Conservation (phyloP, 2,113 vertebrate genomes). For the Pelecanus crispus region DNA sequence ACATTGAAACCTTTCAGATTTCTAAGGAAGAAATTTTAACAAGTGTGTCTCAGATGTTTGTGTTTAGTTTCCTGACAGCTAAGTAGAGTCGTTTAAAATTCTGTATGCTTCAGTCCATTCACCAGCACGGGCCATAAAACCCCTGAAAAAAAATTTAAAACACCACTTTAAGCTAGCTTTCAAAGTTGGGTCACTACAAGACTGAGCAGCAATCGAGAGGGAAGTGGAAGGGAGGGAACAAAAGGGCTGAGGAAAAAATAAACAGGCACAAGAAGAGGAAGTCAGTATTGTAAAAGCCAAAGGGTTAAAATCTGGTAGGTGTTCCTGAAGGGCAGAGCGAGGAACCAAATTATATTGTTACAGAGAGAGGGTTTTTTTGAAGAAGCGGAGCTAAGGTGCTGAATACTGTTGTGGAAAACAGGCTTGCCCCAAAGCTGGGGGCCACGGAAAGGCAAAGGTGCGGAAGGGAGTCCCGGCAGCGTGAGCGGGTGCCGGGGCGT, state of each 20-base stretch:
- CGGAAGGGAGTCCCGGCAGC: neutral
- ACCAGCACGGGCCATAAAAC: neutral
- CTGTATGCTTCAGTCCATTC: neutral
- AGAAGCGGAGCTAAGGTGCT: neutral
- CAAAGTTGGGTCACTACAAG: neutral
- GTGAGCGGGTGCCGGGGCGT: accelerated
- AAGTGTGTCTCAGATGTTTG: neutral
- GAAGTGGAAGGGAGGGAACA: neutral
- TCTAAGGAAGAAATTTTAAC: neutral
- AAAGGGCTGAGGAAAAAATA: neutral
- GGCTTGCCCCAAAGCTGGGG: neutral
- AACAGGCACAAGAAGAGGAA: neutral
- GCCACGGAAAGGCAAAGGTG: neutral
- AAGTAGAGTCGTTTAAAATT: neutral
- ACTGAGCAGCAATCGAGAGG: neutral
- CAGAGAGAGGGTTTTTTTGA: neutral
- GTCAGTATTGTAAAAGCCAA: neutral
- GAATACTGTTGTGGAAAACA: neutral
- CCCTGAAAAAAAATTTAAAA: neutral
- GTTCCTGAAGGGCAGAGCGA: neutral
- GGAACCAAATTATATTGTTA: neutral
- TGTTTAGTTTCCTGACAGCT: neutral
- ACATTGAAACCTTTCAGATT: neutral
- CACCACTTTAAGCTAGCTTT: neutral
- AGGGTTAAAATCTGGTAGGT: neutral